Percentiles rank a stretch among this genome's conserved stretches.
Conservation (phyloP, 1,140 invertebrate genomes). For the Maconellicoccus hirsutus region DNA sequence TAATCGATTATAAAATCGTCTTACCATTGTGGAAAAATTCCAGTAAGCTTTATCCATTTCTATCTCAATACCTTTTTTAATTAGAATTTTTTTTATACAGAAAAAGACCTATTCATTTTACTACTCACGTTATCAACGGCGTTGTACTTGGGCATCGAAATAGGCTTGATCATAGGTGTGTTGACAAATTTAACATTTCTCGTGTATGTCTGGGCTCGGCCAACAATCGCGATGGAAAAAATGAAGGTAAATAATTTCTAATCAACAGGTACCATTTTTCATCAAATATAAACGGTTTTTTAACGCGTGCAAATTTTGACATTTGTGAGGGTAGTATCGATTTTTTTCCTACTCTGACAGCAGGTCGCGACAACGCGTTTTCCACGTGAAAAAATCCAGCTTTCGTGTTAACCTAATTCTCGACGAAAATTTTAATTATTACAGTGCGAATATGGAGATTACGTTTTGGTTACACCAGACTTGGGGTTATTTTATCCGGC, state of each 20-base stretch:
- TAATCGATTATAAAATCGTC: slow-evolving; percentile 50
- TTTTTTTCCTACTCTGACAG: background rate
- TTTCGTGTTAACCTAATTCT: background rate
- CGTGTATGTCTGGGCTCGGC: slow-evolving; percentile 42
- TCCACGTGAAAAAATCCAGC: too few relatives aligned
- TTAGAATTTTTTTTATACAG: background rate
- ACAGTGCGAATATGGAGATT: slow-evolving; percentile 34
- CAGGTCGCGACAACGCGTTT: background rate
- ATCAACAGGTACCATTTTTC: too few relatives aligned
- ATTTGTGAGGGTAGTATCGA: too few relatives aligned
- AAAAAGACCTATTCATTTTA: slow-evolving; percentile 32
- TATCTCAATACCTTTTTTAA: background rate
- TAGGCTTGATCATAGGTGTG: slow-evolving; percentile 54
- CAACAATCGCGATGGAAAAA: slow-evolving; percentile 34
- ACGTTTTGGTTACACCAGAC: slow-evolving; percentile 45
- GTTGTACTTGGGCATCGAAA: slow-evolving; percentile 48
- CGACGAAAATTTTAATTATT: background rate
- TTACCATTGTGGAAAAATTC: slow-evolving; percentile 49
- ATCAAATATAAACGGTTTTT: too few relatives aligned
- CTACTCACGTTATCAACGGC: slow-evolving; percentile 46
- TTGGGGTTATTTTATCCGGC: slow-evolving; percentile 52
- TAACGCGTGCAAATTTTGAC: too few relatives aligned
- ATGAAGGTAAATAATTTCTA: slow-evolving; percentile 34
- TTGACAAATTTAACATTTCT: slow-evolving; percentile 45
- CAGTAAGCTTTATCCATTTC: slow-evolving; percentile 37